These are phyloP conservation scores for Lasiurus borealis DNA, from an alignment of 2,113 vertebrate genomes.

Conservation along the genomic window DNA sequence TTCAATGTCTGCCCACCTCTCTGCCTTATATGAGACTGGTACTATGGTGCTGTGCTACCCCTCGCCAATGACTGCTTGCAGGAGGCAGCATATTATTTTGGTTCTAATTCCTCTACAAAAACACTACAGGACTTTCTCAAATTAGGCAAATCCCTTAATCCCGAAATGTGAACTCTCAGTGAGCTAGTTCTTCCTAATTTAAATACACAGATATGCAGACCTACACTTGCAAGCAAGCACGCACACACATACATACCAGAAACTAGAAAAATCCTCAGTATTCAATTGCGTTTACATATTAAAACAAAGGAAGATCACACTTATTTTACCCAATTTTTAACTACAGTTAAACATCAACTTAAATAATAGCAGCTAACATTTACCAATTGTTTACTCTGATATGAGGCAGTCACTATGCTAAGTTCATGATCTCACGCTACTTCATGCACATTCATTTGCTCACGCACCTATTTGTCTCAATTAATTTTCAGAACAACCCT, in stretches of 20 bases:
- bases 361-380: not conserved
- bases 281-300: not conserved
- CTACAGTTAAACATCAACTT: not conserved
- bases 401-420: not conserved
- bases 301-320: not conserved
- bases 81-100: not conserved
- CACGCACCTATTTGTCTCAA: not conserved
- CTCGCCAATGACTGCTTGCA: too few relatives aligned
- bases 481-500: constrained; percentile 30
- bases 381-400: constrained; percentile 13
- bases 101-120: not conserved
- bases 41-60: accelerated
- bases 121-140: not conserved
- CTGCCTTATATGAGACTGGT: not conserved
- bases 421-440: not conserved
- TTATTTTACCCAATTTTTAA: not conserved
- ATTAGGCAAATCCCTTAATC: not conserved
- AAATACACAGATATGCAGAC: not conserved
- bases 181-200: not conserved
- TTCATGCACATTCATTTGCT: not conserved
- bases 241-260: not conserved
- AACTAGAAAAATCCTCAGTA: not conserved
- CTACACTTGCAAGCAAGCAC: not conserved
- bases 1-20: not conserved
- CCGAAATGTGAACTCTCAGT: not conserved